Percentiles rank a stretch among this genome's conserved stretches.
Evolutionary conservation across 2,797 vertebrate species (phyloP).

Genomic region (Chiroxiphia lanceolata): DNA sequence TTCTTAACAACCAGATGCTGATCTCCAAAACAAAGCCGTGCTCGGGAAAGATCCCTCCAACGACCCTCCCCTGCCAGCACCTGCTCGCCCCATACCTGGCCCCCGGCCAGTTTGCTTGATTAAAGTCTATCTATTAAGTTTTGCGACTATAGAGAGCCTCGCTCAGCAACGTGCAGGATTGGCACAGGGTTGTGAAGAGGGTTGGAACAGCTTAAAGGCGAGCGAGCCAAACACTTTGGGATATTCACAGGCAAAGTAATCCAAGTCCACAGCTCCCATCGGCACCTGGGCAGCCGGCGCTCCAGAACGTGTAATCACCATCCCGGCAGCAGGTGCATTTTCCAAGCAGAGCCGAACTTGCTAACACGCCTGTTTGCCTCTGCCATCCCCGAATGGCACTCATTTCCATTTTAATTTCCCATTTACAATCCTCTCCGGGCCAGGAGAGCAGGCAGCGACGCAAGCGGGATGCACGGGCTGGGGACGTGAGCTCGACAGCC

Average conservation of each 20-base stretch:
- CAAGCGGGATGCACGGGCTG: background rate
- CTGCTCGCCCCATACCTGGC: constrained; percentile 45
- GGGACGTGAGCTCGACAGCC: constrained; percentile 33
- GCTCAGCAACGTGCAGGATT: background rate
- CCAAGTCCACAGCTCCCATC: constrained; percentile 43
- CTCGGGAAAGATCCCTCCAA: background rate
- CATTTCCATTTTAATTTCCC: constrained; percentile 59
- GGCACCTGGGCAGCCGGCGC: constrained; percentile 52
- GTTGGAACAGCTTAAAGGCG: constrained; percentile 46
- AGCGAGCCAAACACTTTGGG: constrained; percentile 50
- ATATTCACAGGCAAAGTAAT: constrained; percentile 57
- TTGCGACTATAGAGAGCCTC: background rate
- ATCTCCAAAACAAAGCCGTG: constrained; percentile 21
- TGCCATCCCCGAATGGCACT: background rate
- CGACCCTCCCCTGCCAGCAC: constrained; percentile 37
- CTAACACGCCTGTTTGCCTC: constrained; percentile 3
- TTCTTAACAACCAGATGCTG: constrained; percentile 42
- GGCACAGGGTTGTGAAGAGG: constrained; percentile 28
- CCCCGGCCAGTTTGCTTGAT: constrained; percentile 20
- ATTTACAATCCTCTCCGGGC: constrained; percentile 30
- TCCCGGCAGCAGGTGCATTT: constrained; percentile 55
- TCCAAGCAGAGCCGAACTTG: constrained; percentile 13
- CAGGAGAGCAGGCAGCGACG: background rate
- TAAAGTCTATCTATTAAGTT: constrained; percentile 60
- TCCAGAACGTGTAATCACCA: constrained; percentile 18